Evolutionary conservation across 1,140 invertebrate genomes (phyloP), one percentile per base, ranked within the genome.

Genomic region (Drosophila asahinai): DNA sequence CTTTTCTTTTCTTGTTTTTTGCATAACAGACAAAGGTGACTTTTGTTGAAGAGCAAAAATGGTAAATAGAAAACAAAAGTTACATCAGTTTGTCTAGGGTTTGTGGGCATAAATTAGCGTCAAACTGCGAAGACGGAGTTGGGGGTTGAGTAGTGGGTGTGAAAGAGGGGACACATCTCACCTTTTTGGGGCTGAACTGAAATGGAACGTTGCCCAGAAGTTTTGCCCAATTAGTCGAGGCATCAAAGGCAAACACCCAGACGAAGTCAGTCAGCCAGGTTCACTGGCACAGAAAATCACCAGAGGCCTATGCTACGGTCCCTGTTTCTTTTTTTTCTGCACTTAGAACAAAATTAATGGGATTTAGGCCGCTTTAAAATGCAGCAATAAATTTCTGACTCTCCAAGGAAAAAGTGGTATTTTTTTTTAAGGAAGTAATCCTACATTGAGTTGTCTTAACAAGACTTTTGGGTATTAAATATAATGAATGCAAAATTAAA

Each of bases 231-330:
- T 89, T 89, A 89, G 84, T 73, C 74, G 72, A 68, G 58, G 66
- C 52, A 67, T 71, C 57, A 72, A 51, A 64, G 70, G 70, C 61
- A 49, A 63, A 60, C 64, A 64, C 78, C 42, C 62, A 66, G 59
- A 55, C 67, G 52, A 38, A 64, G 67, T 48, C 77, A 65, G 63
- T 54, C 61, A 57, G 49, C 40, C 63, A 70, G 72, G 61, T 89
- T 87, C 84, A 89, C 42, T 79, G 84, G 84, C 84, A 89, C 66
- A 73, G 84, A 87, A 87, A 87, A 87, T 89, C 61, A 89, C 80
- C 76, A 57, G 48, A 62, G 70, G 52, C 43, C 63, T 48, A 47
- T 66, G 40, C 57, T 36, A 14, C 3, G 15, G 40, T 63, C 5
- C 17, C 40, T 38, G 22, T 45, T 67, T 64, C 19, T 36, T 54